A percentile compares a stretch with the other conserved stretches of the same genome.
Evolutionary conservation across 2,113 vertebrate genomes (phyloP).

Genomic region (Rhinoptilus africanus): DNA sequence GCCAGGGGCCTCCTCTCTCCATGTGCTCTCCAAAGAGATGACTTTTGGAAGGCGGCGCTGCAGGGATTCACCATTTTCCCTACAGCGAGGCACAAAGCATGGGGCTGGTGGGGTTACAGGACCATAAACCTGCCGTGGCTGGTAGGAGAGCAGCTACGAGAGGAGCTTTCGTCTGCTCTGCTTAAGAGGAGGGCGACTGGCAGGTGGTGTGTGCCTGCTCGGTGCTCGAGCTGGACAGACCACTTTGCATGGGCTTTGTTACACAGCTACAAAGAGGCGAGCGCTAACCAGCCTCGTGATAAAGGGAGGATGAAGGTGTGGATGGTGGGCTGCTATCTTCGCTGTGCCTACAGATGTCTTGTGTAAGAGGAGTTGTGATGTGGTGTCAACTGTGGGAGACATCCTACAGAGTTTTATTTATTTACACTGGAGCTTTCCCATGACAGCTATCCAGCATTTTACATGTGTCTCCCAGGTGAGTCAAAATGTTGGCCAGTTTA

Average conservation of each 20-base stretch:
- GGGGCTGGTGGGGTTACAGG: neutral
- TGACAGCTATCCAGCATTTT: neutral
- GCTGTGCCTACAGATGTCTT: neutral
- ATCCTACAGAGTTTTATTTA: neutral
- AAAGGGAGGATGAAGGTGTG: neutral
- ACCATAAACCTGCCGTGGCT: neutral
- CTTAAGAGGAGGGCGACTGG: neutral
- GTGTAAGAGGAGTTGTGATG: neutral
- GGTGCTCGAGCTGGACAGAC: neutral
- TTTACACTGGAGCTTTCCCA: neutral
- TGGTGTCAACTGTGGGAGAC: neutral
- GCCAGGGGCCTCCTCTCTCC: neutral
- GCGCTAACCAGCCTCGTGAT: neutral
- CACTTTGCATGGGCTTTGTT: neutral
- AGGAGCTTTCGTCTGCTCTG: neutral
- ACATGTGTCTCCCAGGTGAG: neutral
- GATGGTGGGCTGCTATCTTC: neutral
- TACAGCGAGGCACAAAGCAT: accelerated
- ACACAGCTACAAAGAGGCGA: neutral
- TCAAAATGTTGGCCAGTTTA: neutral
- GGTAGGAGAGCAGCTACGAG: neutral
- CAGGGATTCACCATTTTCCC: neutral
- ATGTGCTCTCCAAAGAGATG: neutral
- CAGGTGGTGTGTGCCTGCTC: neutral
- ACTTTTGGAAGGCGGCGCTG: neutral